Base-by-base conservation (phyloP, 1,140 invertebrate species). In the Cardiocondyla obscurior region DNA sequence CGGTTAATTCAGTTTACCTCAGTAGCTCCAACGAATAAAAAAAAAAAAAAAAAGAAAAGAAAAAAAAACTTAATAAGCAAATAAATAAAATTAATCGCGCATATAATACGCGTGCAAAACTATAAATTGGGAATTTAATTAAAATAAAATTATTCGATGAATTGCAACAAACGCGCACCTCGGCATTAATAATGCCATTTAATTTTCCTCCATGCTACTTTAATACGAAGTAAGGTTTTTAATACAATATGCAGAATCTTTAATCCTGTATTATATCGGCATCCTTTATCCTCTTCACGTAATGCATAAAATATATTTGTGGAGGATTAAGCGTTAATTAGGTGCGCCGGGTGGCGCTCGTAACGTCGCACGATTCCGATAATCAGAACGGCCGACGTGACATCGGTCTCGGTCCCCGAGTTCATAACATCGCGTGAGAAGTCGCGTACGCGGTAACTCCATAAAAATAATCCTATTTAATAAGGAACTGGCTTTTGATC, bases 381-480 rank as follows among this genome's bases (percentile, higher is more conserved):
- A 79, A 79, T 67, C 19, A 39, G 42, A 79, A 79, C 28, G 62
- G 53, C 16, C 62, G 60, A 22, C 22, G 8, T 49, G 42, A 76
- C 58, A 51, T 64, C 72, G 57, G 72, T 28, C 19, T n/a, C n/a
- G n/a, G n/a, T n/a, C n/a, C n/a, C 22, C 14, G 46, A 49, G 73
- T 76, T 76, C 57, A 36, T 53, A 53, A 79, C 7, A 79, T 79
- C 74, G 74, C 74, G 62, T 79, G 74, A 67, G 74, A 42, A 67
- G 49, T 79, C 62, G 62, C 62, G 39, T 28, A n/a, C 55, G 39
- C n/a, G 10, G 33, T 67, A 30, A 65, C 49, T 53, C 46, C 33
- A 83, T 57, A 77, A 73, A 83, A 87, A 85, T 83, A 85, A 86
- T 58, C 69, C 81, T 86, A 85, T 86, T 86, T 74, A 69, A 87